Conservation (phyloP, 2,888 invertebrate genomes). For the Sceliomorpha sp. region DNA sequence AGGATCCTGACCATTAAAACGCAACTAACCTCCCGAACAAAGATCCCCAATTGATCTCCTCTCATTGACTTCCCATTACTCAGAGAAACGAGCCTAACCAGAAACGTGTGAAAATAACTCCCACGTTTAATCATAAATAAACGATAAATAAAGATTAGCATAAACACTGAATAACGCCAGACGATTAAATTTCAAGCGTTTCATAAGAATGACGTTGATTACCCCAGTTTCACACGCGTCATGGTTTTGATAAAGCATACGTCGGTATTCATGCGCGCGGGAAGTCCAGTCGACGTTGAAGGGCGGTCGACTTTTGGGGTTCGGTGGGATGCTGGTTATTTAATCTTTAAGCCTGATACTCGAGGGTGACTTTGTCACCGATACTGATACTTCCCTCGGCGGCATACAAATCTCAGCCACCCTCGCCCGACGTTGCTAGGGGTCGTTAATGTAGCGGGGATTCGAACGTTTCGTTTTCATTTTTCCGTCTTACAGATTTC, state of each 20-base stretch:
- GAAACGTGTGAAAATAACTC: too few relatives aligned
- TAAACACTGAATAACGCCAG: too few relatives aligned
- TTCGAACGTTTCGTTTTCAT: slow-evolving; percentile 53
- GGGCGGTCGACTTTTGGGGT: slow-evolving; percentile 67
- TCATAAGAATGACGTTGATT: slow-evolving; percentile 29
- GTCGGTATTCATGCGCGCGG: slow-evolving; percentile 51
- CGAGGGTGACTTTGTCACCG: slow-evolving; percentile 61
- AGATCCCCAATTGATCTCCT: too few relatives aligned
- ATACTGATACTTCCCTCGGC: slow-evolving; percentile 57
- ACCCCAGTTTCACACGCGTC: slow-evolving; percentile 49
- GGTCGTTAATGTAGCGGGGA: slow-evolving; percentile 47
- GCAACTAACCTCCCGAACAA: too few relatives aligned
- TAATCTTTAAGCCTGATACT: slow-evolving; percentile 76
- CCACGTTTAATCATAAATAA: too few relatives aligned
- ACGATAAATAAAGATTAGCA: too few relatives aligned
- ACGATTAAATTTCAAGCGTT: too few relatives aligned
- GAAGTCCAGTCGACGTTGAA: slow-evolving; percentile 43
- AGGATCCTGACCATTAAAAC: too few relatives aligned
- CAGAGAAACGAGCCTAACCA: too few relatives aligned
- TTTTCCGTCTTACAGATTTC: slow-evolving; percentile 26
- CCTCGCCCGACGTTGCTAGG: slow-evolving; percentile 44
- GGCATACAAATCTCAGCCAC: slow-evolving; percentile 56
- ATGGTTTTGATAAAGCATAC: slow-evolving; percentile 55
- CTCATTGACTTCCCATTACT: too few relatives aligned
- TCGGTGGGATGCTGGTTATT: slow-evolving; percentile 74